phyloP scores from a whole-genome alignment of 2,797 vertebrate genomes.

The Caiman crocodilus region DNA sequence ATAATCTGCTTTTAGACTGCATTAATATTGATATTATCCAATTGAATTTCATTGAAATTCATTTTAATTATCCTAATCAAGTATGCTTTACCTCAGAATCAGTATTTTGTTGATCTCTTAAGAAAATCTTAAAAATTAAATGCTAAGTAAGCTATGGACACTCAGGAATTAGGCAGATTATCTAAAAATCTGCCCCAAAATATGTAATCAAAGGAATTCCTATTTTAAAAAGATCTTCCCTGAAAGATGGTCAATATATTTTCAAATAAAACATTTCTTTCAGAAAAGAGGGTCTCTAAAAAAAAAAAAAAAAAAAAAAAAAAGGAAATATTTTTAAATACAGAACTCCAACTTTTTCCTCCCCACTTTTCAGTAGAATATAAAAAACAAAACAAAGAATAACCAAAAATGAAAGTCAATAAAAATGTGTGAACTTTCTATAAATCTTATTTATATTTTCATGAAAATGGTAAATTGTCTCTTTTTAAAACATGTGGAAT shows the following conservation, averaged over 20 bases:
- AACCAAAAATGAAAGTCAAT: not conserved
- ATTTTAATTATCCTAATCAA: not conserved
- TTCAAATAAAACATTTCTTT: fast-evolving
- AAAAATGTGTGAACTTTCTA: not conserved
- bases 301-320: not conserved
- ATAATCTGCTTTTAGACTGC: not conserved
- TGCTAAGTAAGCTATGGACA: too few species aligned
- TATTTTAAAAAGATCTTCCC: not conserved
- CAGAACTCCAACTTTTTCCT: not conserved
- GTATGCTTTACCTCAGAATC: not conserved
- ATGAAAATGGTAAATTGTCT: not conserved
- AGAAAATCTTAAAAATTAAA: not conserved
- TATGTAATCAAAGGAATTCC: not conserved
- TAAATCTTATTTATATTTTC: not conserved
- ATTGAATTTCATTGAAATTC: not conserved
- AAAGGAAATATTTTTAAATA: not conserved
- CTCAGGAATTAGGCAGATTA: not conserved
- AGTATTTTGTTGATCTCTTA: not conserved
- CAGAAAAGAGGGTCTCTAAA: not conserved
- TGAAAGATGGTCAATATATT: not conserved
- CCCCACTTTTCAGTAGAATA: not conserved
- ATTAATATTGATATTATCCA: too few species aligned
- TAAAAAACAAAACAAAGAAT: not conserved
- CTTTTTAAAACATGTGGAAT: not conserved
- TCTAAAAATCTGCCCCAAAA: not conserved